Conservation (phyloP, 2,888 invertebrate species). For the Eristalis pertinax region DNA sequence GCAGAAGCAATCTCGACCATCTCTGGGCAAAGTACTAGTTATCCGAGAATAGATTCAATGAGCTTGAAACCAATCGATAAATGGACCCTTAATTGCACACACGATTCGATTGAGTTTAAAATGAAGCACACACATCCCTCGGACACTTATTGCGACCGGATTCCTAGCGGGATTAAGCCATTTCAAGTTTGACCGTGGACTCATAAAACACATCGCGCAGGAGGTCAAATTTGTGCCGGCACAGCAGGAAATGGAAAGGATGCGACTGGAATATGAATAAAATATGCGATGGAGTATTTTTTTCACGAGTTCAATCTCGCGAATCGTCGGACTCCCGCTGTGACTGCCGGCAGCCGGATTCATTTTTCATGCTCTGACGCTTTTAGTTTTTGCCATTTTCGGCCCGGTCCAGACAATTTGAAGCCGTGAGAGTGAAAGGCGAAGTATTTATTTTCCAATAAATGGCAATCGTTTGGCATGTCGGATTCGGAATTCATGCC, state of each 20-base stretch:
- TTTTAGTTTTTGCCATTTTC: slow-evolving; percentile 5
- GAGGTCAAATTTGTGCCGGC: slow-evolving; percentile 10
- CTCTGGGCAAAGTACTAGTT: too few species aligned
- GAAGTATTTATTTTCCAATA: not conserved
- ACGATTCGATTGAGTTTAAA: not conserved
- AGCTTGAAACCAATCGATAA: too few species aligned
- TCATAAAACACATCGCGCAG: slow-evolving; percentile 9
- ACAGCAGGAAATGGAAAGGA: slow-evolving; percentile 27
- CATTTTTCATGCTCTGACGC: slow-evolving; percentile 2
- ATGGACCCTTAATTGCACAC: not conserved
- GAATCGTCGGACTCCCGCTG: not conserved
- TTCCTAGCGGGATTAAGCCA: slow-evolving; percentile 15
- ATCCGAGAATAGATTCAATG: too few species aligned
- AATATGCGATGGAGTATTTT: slow-evolving; percentile 18
- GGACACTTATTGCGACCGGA: slow-evolving; percentile 14
- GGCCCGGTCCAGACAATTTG: not conserved
- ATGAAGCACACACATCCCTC: not conserved
- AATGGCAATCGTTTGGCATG: not conserved
- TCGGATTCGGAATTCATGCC: not conserved
- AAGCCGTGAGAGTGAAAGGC: not conserved
- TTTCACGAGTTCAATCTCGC: slow-evolving; percentile 3
- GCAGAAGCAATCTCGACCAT: too few species aligned
- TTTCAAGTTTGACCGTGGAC: slow-evolving; percentile 6
- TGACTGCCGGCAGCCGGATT: not conserved
- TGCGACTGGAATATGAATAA: slow-evolving; percentile 28